Percentiles rank a stretch among this genome's conserved stretches.
phyloP scores from a whole-genome alignment of 2,797 vertebrate genomes.

The Myiotriccus ornatus region DNA sequence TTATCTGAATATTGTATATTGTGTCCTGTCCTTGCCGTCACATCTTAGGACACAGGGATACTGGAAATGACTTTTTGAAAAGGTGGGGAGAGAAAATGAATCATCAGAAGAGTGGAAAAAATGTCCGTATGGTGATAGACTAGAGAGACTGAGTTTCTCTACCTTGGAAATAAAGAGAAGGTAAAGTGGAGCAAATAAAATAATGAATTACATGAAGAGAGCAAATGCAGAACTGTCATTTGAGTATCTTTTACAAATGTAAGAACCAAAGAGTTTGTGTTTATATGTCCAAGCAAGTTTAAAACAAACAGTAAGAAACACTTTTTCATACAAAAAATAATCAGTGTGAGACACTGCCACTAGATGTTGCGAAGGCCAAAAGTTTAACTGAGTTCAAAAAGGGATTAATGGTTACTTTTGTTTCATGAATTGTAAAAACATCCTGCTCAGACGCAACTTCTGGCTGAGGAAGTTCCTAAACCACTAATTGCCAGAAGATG shows the following conservation, averaged over 20 bases:
- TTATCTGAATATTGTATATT: background rate
- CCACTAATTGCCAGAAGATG: constrained; percentile 55
- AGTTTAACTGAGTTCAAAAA: constrained; percentile 29
- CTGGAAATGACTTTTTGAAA: background rate
- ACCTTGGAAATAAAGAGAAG: background rate
- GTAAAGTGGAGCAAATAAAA: background rate
- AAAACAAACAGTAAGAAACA: background rate
- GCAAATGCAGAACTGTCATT: background rate
- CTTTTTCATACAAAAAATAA: background rate
- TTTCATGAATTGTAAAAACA: constrained; percentile 38
- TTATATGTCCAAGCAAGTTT: background rate
- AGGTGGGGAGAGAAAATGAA: background rate
- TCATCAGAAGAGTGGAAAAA: background rate
- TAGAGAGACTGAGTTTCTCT: background rate
- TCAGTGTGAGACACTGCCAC: background rate
- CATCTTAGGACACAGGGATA: background rate
- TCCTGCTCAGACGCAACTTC: background rate
- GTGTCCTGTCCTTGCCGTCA: background rate
- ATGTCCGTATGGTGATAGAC: background rate
- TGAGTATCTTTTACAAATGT: background rate
- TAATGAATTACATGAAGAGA: background rate
- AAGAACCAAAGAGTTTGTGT: background rate
- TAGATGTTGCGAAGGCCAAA: background rate
- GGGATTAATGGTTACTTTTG: constrained; percentile 22
- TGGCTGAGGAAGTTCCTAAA: constrained; percentile 39